Evolutionary conservation across 2,113 vertebrate species (phyloP), one percentile per base, ranked within the genome.

Genomic region (Vulpes lagopus): DNA sequence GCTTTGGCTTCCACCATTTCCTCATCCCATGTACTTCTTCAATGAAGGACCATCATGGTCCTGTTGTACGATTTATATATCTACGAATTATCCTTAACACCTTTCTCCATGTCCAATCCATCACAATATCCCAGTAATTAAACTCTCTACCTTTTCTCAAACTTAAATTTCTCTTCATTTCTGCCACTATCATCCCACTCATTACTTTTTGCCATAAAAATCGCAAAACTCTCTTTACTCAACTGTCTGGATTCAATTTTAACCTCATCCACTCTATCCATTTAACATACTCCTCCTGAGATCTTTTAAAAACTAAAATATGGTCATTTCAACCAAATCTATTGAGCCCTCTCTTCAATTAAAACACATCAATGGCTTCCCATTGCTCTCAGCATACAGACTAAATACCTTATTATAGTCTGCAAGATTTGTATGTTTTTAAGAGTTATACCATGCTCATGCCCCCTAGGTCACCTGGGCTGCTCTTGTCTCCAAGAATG

Each of bases 181-280:
- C 12, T 35, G 7, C 38, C 59, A 16, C 51, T 65, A 69, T 17
- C 43, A 51, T 79, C 35, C 16, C 59, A 95, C 30, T 81, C 71
- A 87, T 23, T 87, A 64, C 19, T 90, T 81, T 92, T 89, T 91
- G 20, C 25, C 65, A 89, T 79, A 20, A 82, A 69, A 95, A 65
- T 17, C 23, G 11, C 9, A 74, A 76, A 94, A 49, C 22, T 71
- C 55, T 84, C 53, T 67, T 90, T 87, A 69, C 11, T n/a, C 25
- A 76, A 93, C 35, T 30, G 23, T 43, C 38, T 79, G 16, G 32
- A 85, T 60, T 91, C 59, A 81, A 12, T 43, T 89, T n/a, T 67
- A 74, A 80, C 11, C 25, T n/a, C 62, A 85, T 30, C 38, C 23
- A 83, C 8, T 15, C 20, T 65, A 60, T 19, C 35, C 19, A 15